Evolutionary conservation across 2,113 vertebrate genomes (phyloP).

Genomic region (Hypocryptadius cinnamomeus): DNA sequence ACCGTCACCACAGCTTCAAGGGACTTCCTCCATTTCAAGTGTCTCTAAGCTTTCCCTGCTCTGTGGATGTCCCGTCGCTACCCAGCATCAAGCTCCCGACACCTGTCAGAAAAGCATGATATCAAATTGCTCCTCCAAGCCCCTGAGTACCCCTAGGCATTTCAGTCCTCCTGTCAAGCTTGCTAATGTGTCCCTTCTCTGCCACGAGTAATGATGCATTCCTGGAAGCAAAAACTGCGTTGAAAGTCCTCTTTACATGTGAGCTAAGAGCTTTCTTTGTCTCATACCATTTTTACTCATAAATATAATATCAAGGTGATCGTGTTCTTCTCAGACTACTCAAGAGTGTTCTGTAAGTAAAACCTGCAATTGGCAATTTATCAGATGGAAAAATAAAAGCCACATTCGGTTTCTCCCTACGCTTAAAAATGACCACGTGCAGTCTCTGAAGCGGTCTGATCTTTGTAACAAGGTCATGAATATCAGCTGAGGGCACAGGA

Average conservation of each 20-base stretch:
- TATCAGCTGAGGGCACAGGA: not conserved
- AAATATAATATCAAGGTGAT: slow-evolving; percentile 58
- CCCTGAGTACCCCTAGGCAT: not conserved
- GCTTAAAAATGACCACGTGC: slow-evolving; percentile 22
- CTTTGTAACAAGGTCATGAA: slow-evolving; percentile 35
- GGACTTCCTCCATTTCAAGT: not conserved
- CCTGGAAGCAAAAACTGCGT: slow-evolving; percentile 39
- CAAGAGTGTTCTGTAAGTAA: slow-evolving; percentile 36
- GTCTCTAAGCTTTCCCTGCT: not conserved
- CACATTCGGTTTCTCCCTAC: not conserved
- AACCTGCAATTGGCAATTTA: slow-evolving; percentile 37
- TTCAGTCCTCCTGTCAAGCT: not conserved
- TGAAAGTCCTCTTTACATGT: not conserved
- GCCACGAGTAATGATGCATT: not conserved
- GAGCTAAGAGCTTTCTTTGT: slow-evolving; percentile 28
- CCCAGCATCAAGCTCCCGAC: rapidly evolving
- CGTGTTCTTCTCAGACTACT: slow-evolving; percentile 16
- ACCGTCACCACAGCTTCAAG: not conserved
- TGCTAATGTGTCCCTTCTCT: not conserved
- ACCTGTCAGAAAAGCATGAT: not conserved
- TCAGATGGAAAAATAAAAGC: slow-evolving; percentile 49
- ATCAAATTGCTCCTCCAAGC: not conserved
- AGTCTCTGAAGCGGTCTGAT: not conserved
- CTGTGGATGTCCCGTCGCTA: not conserved
- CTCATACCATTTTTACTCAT: slow-evolving; percentile 43